Conservation (phyloP, 2,797 vertebrate species). For the Limnodromus scolopaceus region DNA sequence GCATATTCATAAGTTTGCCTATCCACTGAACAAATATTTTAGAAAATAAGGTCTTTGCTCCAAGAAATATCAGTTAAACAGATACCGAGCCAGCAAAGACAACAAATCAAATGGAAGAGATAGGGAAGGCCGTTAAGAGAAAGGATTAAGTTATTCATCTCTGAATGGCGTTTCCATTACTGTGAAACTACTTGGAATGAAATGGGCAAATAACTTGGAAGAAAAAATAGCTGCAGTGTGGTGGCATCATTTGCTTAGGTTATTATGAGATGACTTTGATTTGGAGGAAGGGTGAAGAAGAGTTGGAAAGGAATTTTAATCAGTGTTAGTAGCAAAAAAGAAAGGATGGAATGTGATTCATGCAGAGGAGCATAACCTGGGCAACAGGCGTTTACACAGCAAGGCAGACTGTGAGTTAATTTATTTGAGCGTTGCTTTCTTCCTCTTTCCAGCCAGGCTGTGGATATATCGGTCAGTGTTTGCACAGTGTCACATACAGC, state of each 20-base stretch:
- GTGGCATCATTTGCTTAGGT: conserved; percentile 23
- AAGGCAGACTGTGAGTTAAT: background rate
- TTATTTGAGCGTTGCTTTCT: background rate
- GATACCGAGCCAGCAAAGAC: background rate
- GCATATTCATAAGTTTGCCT: background rate
- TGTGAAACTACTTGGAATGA: conserved; percentile 40
- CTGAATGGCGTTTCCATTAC: conserved; percentile 52
- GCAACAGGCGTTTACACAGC: background rate
- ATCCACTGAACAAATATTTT: background rate
- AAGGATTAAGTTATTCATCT: conserved; percentile 57
- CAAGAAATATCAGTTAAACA: background rate
- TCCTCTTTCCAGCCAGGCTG: background rate
- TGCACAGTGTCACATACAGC: background rate
- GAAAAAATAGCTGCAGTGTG: conserved; percentile 1
- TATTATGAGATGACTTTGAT: conserved; percentile 47
- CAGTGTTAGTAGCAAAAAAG: background rate
- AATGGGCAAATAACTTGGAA: conserved; percentile 45
- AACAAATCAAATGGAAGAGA: conserved; percentile 17
- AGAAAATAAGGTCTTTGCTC: background rate
- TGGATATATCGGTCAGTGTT: background rate
- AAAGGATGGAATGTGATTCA: background rate
- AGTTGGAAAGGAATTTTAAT: conserved; percentile 41
- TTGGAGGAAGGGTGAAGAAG: conserved; percentile 16
- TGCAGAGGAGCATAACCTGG: background rate
- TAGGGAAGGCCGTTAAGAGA: background rate